Base-by-base conservation (phyloP, 2,888 invertebrate genomes). In the Cataglyphis livida region DNA sequence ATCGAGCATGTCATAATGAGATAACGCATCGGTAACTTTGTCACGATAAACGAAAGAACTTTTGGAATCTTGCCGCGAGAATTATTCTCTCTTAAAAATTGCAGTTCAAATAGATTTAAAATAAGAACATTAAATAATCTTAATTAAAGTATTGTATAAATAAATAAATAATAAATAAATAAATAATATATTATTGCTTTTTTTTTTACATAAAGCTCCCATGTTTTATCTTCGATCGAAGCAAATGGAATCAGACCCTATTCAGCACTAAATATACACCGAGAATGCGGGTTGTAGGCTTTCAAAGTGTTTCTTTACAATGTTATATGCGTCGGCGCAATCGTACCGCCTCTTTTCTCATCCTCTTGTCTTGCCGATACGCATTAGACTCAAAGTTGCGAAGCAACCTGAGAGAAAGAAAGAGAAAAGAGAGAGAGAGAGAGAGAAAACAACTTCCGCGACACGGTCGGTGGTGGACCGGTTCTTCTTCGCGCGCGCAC, bases 401-500 rank as follows among this genome's bases (percentile, higher is more conserved):
- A 66, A 71, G 73, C 83, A 71, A 81, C 57, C 64, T 51, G 78
- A 84, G 81, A 44, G 75, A 71, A 18, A 5, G 18, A 57, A 15
- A 59, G 28, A 25, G 57, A 62, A 7, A 32, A 57, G 25, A 57
- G 57, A 57, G 25, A 62, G 15, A 32, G n/a, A 59, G 59, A 41
- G 12, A 28, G 35, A 75, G 66, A 57, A 25, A 70, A 76, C 87
- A 48, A 88, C 89, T 89, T 88, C 89, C 89, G 89, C 84, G 87
- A 89, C 85, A 84, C 87, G 82, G 75, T 79, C 82, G 74, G 83
- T 65, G 84, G 89, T 65, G 84, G 89, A 89, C 89, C 89, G 89
- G 89, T 89, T 89, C 82, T 87, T 54, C 84, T 59, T 21, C 25
- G 32, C 88, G 71, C 78, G 51, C n/a, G 2, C 51, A 7, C 51